Base-by-base conservation (phyloP, 2,113 vertebrate genomes). In the Sphaerodactylus townsendi region DNA sequence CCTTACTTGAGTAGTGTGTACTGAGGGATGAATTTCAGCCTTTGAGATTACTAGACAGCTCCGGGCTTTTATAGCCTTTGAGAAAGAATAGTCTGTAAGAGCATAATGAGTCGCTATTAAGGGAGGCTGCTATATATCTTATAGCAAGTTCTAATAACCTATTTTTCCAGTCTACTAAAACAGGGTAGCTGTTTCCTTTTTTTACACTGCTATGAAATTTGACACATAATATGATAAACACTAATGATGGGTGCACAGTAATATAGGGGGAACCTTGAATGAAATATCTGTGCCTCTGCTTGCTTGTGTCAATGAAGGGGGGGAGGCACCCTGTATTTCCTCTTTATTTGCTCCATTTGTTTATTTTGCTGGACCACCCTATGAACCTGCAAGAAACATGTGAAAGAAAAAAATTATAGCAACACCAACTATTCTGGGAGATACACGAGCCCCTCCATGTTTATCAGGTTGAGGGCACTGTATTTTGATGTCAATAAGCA, bases 401-500 rank as follows among this genome's bases (percentile, higher is more conserved):
- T 85, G 91, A 88, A 66, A 33, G 93, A 81, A 94, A 95, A 96
- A 96, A 96, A 96, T 95, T 96, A 96, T 93, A 96, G 95, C 95
- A 93, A 96, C 93, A 92, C 95, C 95, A 96, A 96, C 96, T 96
- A 96, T 96, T 96, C 96, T 96, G 94, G 96, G 96, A 96, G 96
- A 97, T 97, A 97, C 96, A 96, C 95, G 95, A 96, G 95, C 97
- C 97, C 95, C 97, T 98, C 98, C 98, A 98, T 99, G 98, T 99
- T 99, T 99, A 99, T 99, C 98, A 98, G 99, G 98, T 99, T 98
- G 97, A 98, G 97, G 98, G 97, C 98, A 99, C 98, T 99, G 99
- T 99, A 99, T 99, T 99, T 99, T 99, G 98, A 99, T 99, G 98
- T 99, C 99, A 99, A 99, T 99, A 99, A 99, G 99, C 99, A 99